These are phyloP conservation scores for Schizaphis graminum DNA, from an alignment of 2,888 invertebrate genomes.

Conservation along the genomic window DNA sequence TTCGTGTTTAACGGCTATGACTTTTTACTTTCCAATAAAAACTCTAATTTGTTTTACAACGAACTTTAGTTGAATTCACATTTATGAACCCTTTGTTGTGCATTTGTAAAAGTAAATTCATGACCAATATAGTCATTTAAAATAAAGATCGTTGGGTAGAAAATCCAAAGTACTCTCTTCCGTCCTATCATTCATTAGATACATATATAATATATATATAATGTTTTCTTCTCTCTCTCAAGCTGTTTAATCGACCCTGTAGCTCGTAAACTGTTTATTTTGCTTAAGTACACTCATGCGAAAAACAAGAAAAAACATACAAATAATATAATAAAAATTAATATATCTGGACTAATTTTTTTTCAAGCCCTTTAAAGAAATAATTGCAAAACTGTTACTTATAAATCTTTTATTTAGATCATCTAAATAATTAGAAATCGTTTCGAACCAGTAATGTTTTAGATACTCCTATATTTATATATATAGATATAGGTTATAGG, in stretches of 20 bases:
- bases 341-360: background rate
- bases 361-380: background rate
- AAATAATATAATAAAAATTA: background rate
- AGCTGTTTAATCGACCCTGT: background rate
- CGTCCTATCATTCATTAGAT: background rate
- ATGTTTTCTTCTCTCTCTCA: background rate
- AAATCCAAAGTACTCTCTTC: background rate
- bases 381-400: background rate
- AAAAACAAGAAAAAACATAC: background rate
- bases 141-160: background rate
- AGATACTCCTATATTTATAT: background rate
- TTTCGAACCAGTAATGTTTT: background rate
- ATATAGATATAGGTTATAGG: background rate
- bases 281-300: background rate
- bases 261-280: background rate
- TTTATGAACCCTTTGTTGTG: conserved; percentile 6
- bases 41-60: background rate
- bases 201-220: background rate
- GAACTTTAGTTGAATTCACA: background rate
- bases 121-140: conserved; percentile 4
- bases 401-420: conserved; percentile 1
- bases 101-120: conserved; percentile 16
- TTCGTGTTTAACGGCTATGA: background rate
- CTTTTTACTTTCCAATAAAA: conserved; percentile 38
- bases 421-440: background rate